These are phyloP conservation scores for Denticeps clupeoides DNA, from an alignment of 2,797 vertebrate species.

Conservation along the genomic window DNA sequence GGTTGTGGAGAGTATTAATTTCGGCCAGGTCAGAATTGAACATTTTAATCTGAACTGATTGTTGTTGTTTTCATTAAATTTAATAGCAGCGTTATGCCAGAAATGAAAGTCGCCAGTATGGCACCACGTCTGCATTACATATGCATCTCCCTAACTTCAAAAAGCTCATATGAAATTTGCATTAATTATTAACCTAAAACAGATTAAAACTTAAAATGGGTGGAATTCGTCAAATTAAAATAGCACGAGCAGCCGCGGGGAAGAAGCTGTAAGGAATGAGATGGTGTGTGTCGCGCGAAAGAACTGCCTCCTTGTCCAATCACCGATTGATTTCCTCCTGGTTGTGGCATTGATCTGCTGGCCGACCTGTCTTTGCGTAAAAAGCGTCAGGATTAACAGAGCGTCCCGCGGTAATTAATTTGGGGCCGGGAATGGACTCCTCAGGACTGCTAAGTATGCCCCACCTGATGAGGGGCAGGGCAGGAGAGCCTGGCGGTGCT, in stretches of 20 bases:
- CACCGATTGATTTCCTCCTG: slow-evolving; percentile 17
- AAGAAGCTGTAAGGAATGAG: slow-evolving; percentile 26
- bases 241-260: slow-evolving; percentile 19
- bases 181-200: slow-evolving; percentile 2
- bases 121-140: no score
- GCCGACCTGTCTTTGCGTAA: slow-evolving; percentile 40
- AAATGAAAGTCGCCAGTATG: no score
- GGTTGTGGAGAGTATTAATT: no score
- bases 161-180: slow-evolving; percentile 1
- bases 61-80: no score
- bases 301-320: slow-evolving; percentile 26
- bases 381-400: slow-evolving; percentile 41
- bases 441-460: slow-evolving; percentile 36
- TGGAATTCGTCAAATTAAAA: neutral
- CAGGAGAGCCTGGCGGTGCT: neutral
- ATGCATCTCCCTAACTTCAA: neutral
- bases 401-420: slow-evolving; percentile 38
- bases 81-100: no score
- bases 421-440: slow-evolving; percentile 35
- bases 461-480: slow-evolving; percentile 10
- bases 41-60: no score
- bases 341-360: slow-evolving; percentile 33
- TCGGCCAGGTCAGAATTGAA: no score
- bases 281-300: slow-evolving; percentile 13
- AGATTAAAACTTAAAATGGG: slow-evolving; percentile 4